Conservation (phyloP, 2,113 vertebrate species). For the Embiotoca jacksoni region DNA sequence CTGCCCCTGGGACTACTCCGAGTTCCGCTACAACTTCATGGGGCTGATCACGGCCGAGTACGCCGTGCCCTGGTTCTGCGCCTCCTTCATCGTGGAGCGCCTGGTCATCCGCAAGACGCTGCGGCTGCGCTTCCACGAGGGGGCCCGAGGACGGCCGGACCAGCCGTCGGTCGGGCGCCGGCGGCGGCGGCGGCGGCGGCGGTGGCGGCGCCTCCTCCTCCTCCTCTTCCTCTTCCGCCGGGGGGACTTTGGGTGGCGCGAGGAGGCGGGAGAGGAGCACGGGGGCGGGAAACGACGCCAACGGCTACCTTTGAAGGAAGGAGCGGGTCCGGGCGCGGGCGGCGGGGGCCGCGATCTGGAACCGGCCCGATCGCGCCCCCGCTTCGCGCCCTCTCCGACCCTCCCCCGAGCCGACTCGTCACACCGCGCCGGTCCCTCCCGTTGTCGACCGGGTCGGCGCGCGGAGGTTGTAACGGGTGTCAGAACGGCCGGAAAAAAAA, state of each 20-base stretch:
- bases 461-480: constrained; percentile 24
- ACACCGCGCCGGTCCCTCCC: constrained; percentile 22
- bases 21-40: constrained; percentile 99
- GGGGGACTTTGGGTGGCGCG: constrained; percentile 60
- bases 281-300: constrained; percentile 80
- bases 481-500: constrained; percentile 45
- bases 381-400: constrained; percentile 25
- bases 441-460: constrained; percentile 31
- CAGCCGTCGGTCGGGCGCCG: neutral
- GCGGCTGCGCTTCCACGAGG: constrained; percentile 91
- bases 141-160: constrained; percentile 85
- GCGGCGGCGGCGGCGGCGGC: constrained; percentile 15
- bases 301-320: constrained; percentile 90
- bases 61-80: constrained; percentile 97
- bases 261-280: constrained; percentile 65
- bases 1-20: constrained; percentile 98
- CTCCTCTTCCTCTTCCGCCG: neutral
- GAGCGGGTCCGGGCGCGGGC: constrained; percentile 83
- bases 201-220: neutral
- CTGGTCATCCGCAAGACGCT: constrained; percentile 96
- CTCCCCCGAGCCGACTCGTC: constrained; percentile 31
- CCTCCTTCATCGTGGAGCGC: constrained; percentile 94
- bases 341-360: constrained; percentile 16
- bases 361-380: constrained; percentile 20
- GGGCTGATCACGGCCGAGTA: constrained; percentile 98